Conservation (phyloP, 2,113 vertebrate genomes). For the Sclerurus mexicanus region DNA sequence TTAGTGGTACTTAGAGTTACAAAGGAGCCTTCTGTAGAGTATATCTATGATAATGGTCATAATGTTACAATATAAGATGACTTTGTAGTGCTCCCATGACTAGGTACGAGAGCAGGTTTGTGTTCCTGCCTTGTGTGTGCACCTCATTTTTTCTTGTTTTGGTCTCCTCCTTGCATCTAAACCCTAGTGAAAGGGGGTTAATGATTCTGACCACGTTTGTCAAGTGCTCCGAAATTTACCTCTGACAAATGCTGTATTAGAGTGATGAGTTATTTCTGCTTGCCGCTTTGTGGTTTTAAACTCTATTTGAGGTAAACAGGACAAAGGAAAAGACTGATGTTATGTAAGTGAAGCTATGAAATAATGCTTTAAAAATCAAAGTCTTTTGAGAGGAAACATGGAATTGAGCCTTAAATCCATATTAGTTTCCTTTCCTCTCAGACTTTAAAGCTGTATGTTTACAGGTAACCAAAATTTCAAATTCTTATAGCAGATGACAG, state of each 20-base stretch:
- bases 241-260: background rate
- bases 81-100: background rate
- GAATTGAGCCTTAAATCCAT: background rate
- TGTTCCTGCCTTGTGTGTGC: fast-evolving
- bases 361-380: background rate
- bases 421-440: background rate
- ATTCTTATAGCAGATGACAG: background rate
- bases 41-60: background rate
- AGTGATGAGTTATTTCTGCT: background rate
- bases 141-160: background rate
- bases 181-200: background rate
- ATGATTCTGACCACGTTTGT: background rate
- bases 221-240: background rate
- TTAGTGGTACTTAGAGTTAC: background rate
- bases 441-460: background rate
- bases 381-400: background rate
- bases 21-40: background rate
- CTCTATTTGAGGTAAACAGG: background rate
- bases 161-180: background rate
- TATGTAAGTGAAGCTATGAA: background rate
- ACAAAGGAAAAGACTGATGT: background rate
- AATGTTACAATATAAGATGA: background rate
- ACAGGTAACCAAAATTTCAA: background rate
- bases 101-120: background rate
- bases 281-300: background rate